phyloP scores from a whole-genome alignment of 2,797 vertebrate genomes.

The Pipistrellus nathusii region DNA sequence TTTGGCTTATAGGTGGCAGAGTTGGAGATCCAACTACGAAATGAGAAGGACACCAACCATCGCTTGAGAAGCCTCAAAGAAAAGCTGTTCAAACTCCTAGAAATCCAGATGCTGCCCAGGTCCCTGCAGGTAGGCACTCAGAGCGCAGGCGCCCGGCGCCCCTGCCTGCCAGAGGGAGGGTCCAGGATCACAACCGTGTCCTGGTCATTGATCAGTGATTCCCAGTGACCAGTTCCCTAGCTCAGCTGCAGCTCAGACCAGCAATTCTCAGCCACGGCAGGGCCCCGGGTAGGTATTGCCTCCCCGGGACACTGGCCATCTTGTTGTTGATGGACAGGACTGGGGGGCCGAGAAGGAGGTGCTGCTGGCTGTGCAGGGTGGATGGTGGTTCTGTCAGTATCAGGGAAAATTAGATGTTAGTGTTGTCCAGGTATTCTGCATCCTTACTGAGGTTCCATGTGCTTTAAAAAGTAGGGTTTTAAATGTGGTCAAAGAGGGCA shows the following conservation, averaged over 20 bases:
- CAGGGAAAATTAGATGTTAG: background rate
- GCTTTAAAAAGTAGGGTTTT: background rate
- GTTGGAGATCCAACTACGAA: constrained; percentile 93
- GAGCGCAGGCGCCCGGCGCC: rapidly evolving
- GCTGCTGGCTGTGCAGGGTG: background rate
- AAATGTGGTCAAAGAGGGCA: background rate
- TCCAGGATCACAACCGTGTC: rapidly evolving
- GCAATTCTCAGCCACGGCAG: rapidly evolving
- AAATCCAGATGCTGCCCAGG: constrained; percentile 89
- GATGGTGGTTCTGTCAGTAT: background rate
- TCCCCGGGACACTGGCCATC: rapidly evolving
- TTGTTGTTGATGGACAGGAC: background rate
- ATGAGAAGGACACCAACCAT: constrained; percentile 95
- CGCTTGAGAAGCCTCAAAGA: constrained; percentile 95
- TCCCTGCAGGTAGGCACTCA: constrained; percentile 90
- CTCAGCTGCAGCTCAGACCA: background rate
- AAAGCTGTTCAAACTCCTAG: constrained; percentile 88
- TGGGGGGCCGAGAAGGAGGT: too few relatives aligned
- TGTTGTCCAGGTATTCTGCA: background rate
- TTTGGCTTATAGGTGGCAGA: constrained; percentile 90
- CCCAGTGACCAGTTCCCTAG: rapidly evolving
- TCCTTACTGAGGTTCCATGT: background rate
- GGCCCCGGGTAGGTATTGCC: too few relatives aligned
- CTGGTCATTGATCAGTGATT: rapidly evolving
- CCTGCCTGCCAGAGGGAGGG: rapidly evolving